These are phyloP conservation scores for Salarias fasciatus DNA, from an alignment of 2,797 vertebrate species.

Conservation along the genomic window DNA sequence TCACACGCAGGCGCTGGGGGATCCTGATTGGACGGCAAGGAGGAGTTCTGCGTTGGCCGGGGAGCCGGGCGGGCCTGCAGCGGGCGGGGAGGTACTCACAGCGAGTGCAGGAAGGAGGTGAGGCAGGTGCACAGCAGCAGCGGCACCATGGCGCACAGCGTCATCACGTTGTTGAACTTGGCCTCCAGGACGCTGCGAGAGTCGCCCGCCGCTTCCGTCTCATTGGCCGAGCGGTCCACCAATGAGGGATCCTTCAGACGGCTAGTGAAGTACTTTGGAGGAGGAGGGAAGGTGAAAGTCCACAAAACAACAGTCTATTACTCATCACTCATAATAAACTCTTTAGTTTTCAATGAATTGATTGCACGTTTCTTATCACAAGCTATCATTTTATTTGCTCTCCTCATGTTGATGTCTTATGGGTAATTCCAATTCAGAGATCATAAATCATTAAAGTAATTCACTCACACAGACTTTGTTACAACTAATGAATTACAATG, in stretches of 20 bases:
- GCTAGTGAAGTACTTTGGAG: conserved; percentile 88
- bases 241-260: conserved; percentile 76
- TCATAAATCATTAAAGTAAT: no score
- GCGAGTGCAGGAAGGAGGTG: conserved; percentile 89
- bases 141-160: conserved; percentile 92
- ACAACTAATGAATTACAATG: no score
- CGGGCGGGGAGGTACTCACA: conserved; percentile 25
- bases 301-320: background rate
- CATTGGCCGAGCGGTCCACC: conserved; percentile 35
- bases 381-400: no score
- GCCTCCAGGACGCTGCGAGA: conserved; percentile 73
- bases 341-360: no score
- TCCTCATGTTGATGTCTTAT: no score
- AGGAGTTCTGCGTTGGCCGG: background rate
- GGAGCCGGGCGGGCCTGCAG: background rate
- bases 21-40: conserved; percentile 65
- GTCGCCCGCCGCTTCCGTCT: background rate
- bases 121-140: conserved; percentile 92
- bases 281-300: background rate
- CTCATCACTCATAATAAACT: no score
- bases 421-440: no score
- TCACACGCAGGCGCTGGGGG: conserved; percentile 82
- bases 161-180: conserved; percentile 94
- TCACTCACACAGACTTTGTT: no score
- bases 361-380: no score